Evolutionary conservation across 1,140 invertebrate species (phyloP).

Genomic region (Globodera ellingtonae): DNA sequence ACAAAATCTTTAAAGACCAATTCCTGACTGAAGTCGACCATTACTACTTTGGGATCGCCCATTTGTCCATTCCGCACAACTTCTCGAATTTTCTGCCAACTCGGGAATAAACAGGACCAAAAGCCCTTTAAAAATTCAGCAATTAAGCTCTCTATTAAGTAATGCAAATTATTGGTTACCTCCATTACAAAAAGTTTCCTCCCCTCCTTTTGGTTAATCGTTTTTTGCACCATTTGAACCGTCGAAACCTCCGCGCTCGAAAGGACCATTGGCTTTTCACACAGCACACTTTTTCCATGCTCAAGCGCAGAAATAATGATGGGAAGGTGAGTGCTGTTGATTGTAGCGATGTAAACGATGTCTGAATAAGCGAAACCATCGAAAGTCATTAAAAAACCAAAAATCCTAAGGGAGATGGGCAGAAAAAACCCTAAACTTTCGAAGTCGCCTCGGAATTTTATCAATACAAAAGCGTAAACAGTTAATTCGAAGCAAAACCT

Average conservation of each 20-base stretch:
- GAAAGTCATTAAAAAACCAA: too few species aligned
- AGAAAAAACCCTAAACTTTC: neutral
- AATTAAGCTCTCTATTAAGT: neutral
- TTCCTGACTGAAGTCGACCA: neutral
- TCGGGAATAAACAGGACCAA: neutral
- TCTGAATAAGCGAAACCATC: neutral
- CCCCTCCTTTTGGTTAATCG: neutral
- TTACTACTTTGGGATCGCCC: neutral
- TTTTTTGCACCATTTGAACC: neutral
- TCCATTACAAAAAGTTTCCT: conserved; percentile 5
- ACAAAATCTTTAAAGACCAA: neutral
- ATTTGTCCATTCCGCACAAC: neutral
- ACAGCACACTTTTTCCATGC: neutral
- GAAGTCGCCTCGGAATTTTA: neutral
- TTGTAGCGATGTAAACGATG: conserved; percentile 5
- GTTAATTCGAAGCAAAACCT: too few species aligned
- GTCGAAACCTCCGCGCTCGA: neutral
- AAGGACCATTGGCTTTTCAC: conserved; percentile 7
- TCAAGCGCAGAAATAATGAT: neutral
- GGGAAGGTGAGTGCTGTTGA: neutral
- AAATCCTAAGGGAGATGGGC: too few species aligned
- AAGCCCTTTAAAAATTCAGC: neutral
- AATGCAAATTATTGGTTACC: neutral
- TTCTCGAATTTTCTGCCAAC: conserved; percentile 1
- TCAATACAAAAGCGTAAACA: too few species aligned